These are phyloP conservation scores for Arnoldichthys spilopterus DNA, from an alignment of 2,797 vertebrate species.

Conservation along the genomic window DNA sequence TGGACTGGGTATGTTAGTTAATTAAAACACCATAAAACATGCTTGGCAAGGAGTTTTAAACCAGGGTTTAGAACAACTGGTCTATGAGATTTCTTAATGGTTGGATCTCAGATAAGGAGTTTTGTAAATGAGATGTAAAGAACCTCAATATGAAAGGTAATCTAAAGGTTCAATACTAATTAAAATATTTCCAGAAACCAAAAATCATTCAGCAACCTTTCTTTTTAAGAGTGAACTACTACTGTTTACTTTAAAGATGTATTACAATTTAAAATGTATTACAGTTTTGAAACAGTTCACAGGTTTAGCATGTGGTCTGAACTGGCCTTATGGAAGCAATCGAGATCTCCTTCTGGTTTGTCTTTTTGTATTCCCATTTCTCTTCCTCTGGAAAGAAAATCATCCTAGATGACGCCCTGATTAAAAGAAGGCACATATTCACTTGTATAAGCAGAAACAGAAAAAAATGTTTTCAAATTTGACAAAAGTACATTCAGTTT, in stretches of 20 bases:
- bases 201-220: not conserved
- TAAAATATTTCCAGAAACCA: not conserved
- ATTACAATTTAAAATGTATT: not conserved
- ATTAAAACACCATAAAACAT: too few species aligned
- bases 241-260: not conserved
- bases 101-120: not conserved
- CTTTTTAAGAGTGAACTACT: conserved; percentile 1
- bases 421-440: not conserved
- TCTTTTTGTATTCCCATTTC: conserved; percentile 24
- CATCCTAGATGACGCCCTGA: conserved; percentile 19
- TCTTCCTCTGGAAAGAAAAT: conserved; percentile 16
- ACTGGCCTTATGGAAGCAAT: not conserved
- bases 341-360: not conserved
- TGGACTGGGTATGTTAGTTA: too few species aligned
- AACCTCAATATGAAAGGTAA: too few species aligned
- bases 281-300: conserved; percentile 2
- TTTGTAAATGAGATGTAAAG: too few species aligned
- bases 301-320: not conserved
- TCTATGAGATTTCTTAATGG: too few species aligned
- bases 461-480: not conserved
- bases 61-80: too few species aligned
- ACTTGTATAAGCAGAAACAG: not conserved
- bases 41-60: too few species aligned
- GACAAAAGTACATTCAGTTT: not conserved
- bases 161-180: too few species aligned